Evolutionary conservation across 2,888 invertebrate genomes (phyloP).

Genomic region (Parnassius smintheus): DNA sequence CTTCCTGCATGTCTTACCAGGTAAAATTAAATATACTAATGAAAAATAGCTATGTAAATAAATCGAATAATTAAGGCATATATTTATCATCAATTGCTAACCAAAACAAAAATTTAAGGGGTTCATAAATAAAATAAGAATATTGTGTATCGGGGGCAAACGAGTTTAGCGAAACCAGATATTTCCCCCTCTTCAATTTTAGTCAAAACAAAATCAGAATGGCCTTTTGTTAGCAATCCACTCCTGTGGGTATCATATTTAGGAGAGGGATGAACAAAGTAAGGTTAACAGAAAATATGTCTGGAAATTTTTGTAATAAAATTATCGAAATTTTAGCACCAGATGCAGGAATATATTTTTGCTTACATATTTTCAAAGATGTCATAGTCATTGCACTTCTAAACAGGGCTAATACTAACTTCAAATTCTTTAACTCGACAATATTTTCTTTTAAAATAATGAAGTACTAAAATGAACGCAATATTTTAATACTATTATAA

Average conservation of each 20-base stretch:
- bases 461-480: too few species aligned
- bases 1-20: too few species aligned
- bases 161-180: constrained; percentile 69
- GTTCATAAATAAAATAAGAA: constrained; percentile 31
- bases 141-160: constrained; percentile 53
- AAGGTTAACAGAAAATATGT: constrained; percentile 43
- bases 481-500: too few species aligned
- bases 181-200: constrained; percentile 58
- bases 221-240: constrained; percentile 74
- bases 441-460: too few species aligned
- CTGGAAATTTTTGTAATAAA: constrained; percentile 4
- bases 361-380: too few species aligned
- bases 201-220: constrained; percentile 78
- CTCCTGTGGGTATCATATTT: constrained; percentile 71
- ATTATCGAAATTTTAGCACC: too few species aligned
- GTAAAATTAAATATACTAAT: background rate
- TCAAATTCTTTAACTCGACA: too few species aligned
- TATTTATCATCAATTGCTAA: constrained; percentile 23
- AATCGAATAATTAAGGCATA: constrained; percentile 11
- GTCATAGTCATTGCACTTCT: too few species aligned
- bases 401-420: too few species aligned
- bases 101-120: constrained; percentile 27
- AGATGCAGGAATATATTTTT: too few species aligned
- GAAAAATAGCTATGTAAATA: background rate
- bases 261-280: constrained; percentile 53